phyloP scores from a whole-genome alignment of 2,113 vertebrate genomes.

The Silurus glanis region DNA sequence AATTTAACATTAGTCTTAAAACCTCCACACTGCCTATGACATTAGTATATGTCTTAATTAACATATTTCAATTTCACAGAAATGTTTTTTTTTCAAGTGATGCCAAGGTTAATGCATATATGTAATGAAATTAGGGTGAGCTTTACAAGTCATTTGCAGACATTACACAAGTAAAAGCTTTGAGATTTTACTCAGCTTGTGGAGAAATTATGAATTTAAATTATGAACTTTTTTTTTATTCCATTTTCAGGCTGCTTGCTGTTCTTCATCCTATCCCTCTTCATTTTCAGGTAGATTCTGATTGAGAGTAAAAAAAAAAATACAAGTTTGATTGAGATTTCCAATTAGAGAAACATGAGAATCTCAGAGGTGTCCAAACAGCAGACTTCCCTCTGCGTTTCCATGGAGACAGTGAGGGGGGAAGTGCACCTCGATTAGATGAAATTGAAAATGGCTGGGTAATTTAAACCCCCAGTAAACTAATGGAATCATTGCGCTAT shows the following conservation, averaged over 20 bases:
- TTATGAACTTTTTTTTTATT: neutral
- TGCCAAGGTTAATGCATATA: neutral
- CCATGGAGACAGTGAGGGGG: slow-evolving; percentile 37
- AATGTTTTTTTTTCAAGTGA: neutral
- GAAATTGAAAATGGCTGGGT: slow-evolving; percentile 35
- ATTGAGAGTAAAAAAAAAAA: neutral
- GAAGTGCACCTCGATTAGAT: slow-evolving; percentile 19
- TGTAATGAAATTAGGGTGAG: neutral
- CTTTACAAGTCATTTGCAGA: neutral
- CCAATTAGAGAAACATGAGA: slow-evolving; percentile 27
- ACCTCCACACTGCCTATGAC: neutral
- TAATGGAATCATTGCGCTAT: slow-evolving; percentile 37
- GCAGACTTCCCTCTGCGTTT: slow-evolving; percentile 12
- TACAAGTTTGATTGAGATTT: slow-evolving; percentile 22
- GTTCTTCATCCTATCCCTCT: neutral
- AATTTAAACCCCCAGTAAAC: slow-evolving; percentile 27
- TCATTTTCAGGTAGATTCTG: neutral
- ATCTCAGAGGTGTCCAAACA: slow-evolving; percentile 39
- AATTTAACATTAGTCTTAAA: neutral
- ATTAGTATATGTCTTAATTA: neutral
- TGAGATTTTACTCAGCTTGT: neutral
- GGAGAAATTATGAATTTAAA: neutral
- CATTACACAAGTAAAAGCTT: neutral
- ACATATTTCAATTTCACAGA: neutral
- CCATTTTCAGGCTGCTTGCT: neutral